Evolutionary conservation across 2,113 vertebrate species (phyloP).

Genomic region (Lepidothrix coronata): DNA sequence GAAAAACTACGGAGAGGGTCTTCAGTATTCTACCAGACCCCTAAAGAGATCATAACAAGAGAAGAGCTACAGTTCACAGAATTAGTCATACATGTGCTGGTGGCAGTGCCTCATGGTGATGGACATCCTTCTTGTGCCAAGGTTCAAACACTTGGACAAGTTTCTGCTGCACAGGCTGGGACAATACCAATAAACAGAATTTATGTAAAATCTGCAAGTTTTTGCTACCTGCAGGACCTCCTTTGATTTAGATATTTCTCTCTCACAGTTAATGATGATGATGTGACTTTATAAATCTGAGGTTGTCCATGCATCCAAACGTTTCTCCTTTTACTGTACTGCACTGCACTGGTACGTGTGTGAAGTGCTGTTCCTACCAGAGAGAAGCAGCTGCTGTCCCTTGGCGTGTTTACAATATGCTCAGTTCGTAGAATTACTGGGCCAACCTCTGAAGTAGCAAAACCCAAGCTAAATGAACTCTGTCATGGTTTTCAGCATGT

Average conservation of each 20-base stretch:
- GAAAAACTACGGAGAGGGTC: background rate
- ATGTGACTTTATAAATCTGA: background rate
- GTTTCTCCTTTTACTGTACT: background rate
- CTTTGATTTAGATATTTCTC: background rate
- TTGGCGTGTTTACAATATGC: background rate
- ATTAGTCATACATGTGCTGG: background rate
- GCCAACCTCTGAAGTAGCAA: background rate
- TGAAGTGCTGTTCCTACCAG: background rate
- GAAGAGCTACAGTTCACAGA: background rate
- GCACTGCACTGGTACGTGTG: rapidly evolving
- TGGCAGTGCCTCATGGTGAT: background rate
- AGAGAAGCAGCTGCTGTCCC: background rate
- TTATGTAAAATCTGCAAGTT: background rate
- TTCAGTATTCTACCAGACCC: background rate
- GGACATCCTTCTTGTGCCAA: background rate
- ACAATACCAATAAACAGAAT: background rate
- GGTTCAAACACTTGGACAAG: background rate
- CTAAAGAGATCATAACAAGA: background rate
- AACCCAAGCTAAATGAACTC: background rate
- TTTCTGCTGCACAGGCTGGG: background rate
- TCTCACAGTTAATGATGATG: background rate
- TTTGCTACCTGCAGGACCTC: background rate
- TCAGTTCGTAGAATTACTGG: background rate
- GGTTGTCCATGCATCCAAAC: rapidly evolving
- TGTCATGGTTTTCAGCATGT: background rate